phyloP scores from a whole-genome alignment of 2,888 invertebrate species.

The Phortica okadai region DNA sequence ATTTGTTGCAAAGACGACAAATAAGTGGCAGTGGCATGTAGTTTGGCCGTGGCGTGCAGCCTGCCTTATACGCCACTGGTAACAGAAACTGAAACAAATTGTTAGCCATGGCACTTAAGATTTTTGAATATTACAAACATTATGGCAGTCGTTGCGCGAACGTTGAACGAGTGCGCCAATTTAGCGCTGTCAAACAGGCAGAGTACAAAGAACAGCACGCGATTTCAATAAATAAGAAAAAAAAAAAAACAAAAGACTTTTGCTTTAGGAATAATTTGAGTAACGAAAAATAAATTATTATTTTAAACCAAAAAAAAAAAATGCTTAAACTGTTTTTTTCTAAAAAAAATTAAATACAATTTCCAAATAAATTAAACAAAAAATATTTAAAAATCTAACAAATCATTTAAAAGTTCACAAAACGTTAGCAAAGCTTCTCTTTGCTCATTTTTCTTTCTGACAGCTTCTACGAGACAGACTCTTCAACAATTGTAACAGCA shows the following conservation, averaged over 20 bases:
- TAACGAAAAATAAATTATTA: neutral
- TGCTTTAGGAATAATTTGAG: neutral
- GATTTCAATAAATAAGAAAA: neutral
- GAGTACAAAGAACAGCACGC: neutral
- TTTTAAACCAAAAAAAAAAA: too few relatives aligned
- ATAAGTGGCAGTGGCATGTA: neutral
- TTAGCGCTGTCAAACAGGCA: neutral
- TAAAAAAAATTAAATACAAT: too few relatives aligned
- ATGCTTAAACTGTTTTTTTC: too few relatives aligned
- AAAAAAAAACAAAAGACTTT: neutral
- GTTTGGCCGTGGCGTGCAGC: constrained; percentile 1
- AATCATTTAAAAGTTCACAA: too few relatives aligned
- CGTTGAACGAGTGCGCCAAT: constrained; percentile 53
- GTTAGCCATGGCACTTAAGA: constrained; percentile 43
- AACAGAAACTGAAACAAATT: constrained; percentile 25
- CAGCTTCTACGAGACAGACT: neutral
- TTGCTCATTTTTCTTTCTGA: too few relatives aligned
- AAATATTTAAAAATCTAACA: too few relatives aligned
- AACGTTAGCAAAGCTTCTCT: neutral
- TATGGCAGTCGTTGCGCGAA: constrained; percentile 63
- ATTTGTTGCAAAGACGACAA: neutral
- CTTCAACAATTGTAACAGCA: neutral
- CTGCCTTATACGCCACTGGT: constrained; percentile 19
- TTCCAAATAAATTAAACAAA: too few relatives aligned
- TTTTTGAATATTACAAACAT: constrained; percentile 55